Evolutionary conservation across 1,140 invertebrate species (phyloP), one percentile per base, ranked within the genome.

Genomic region (Pogonomyrmex barbatus): DNA sequence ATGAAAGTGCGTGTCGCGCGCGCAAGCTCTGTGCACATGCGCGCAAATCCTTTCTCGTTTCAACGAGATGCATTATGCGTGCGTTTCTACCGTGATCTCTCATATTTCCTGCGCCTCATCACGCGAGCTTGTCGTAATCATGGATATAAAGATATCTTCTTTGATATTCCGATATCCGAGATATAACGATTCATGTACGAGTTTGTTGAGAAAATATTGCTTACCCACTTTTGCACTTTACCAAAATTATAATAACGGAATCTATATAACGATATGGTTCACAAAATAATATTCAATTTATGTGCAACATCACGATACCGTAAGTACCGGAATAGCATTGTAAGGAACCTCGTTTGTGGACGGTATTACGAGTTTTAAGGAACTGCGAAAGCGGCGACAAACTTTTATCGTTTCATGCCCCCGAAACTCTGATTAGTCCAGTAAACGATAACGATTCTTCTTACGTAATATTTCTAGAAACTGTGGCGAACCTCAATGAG

Each of bases 1-100:
- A 93, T 94, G 92, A 94, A 94, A 94, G 92, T 94, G 91, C 92
- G 88, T 86, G 73, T 67, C 54, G 60, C 63, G 70, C 76, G 71
- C 87, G 85, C 63, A 17, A 56, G 54, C 54, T 56, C n/a, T 65
- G 52, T 54, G 47, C 78, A 56, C 79, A 54, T 52, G 36, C 65
- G 24, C 30, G 8, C 33, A 17, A 17, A 62, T 83, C 62, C 39
- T 65, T 65, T 65, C 10, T 87, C 39, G 62, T 77, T 87, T 78
- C 82, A 58, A 67, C 63, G 54, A 24, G 24, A 5, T 50, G 77
- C 45, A 86, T 82, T 68, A 70, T 86, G 54, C 52, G 30, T 60
- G 45, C 65, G 36, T 56, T 24, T 56, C 54, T 62, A 58, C 54
- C 63, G 42, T 54, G 54, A 47, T 78, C 60, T 81, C 45, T 68